Evolutionary conservation across 2,797 vertebrate genomes (phyloP), one percentile per base, ranked within the genome.

Genomic region (Acipenser ruthenus): DNA sequence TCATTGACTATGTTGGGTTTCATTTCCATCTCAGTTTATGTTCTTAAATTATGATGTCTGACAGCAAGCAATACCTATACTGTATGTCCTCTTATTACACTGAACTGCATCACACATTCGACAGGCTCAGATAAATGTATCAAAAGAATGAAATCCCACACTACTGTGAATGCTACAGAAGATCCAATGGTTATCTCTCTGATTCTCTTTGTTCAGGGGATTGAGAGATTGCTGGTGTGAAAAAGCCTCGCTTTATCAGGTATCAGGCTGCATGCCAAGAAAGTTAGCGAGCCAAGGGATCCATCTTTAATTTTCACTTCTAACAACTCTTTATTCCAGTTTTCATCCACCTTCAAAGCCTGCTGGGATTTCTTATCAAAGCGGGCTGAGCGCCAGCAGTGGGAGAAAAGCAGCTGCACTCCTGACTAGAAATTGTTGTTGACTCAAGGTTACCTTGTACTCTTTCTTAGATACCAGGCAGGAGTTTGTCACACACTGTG

Each of bases 401-500:
- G 12, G 3, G 6, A 10, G 12, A n/a, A 3, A 62, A 6, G 55
- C 7, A 56, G 10, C 48, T 67, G 50, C 64, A 53, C 50, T 64
- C 37, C 23, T 56, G 18, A 56, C 53, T 50, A 52, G 15, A 64
- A 12, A 5, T 7, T 8, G 48, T 66, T 7, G 49, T 18, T 18
- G n/a, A n/a, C 10, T n/a, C 55, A 56, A 37, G 61, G 11, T 83
- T 87, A 99, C 96, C 94, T 97, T 84, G 63, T 94, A 84, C 0
- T 85, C 82, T 66, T 78, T 88, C 70, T 92, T 94, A 2, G 86
- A 83, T 9, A 86, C 86, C 0, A 78, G 82, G 79, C 96, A 99
- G 62, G 93, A 81, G 72, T 87, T 85, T 8, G 89, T 87, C 69
- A 88, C 83, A 73, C 96, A 99, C 69, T 88, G 87, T 0, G 95